Percentiles rank a stretch among this genome's conserved stretches.
Evolutionary conservation across 2,113 vertebrate genomes (phyloP).

Genomic region (Chelonoidis abingdonii): DNA sequence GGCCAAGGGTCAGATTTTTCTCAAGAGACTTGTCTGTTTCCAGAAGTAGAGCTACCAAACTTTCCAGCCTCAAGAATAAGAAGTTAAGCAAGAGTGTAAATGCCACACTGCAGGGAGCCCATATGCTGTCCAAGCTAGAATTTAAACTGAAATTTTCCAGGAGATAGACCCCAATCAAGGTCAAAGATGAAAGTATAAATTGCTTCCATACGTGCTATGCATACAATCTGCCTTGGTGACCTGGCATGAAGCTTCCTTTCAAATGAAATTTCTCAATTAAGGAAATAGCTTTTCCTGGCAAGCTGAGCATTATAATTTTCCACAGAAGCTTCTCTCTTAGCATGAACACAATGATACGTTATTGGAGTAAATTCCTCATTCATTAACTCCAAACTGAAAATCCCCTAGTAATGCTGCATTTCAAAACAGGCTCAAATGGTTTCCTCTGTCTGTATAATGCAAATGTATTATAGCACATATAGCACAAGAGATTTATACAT

Average conservation of each 20-base stretch:
- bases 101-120: conserved; percentile 30
- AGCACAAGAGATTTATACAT: background rate
- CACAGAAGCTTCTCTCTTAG: conserved; percentile 50
- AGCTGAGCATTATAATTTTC: conserved; percentile 21
- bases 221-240: conserved; percentile 22
- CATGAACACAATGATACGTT: conserved; percentile 50
- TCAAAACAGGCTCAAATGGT: background rate
- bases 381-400: conserved; percentile 58
- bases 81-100: conserved; percentile 48
- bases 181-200: conserved; percentile 69
- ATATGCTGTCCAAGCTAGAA: conserved; percentile 37
- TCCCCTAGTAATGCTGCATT: background rate
- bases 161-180: conserved; percentile 37
- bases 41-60: conserved; percentile 23
- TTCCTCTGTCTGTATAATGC: background rate
- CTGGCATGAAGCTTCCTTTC: conserved; percentile 40
- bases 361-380: conserved; percentile 65
- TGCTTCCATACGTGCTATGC: conserved; percentile 54
- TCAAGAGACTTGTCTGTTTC: conserved; percentile 27
- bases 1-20: conserved; percentile 27
- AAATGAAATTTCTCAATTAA: conserved; percentile 75
- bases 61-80: conserved; percentile 53
- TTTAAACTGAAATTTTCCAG: conserved; percentile 57
- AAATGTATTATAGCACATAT: background rate
- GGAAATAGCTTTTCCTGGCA: conserved; percentile 61